phyloP scores from a whole-genome alignment of 2,113 vertebrate genomes.

The Phaethon lepturus region DNA sequence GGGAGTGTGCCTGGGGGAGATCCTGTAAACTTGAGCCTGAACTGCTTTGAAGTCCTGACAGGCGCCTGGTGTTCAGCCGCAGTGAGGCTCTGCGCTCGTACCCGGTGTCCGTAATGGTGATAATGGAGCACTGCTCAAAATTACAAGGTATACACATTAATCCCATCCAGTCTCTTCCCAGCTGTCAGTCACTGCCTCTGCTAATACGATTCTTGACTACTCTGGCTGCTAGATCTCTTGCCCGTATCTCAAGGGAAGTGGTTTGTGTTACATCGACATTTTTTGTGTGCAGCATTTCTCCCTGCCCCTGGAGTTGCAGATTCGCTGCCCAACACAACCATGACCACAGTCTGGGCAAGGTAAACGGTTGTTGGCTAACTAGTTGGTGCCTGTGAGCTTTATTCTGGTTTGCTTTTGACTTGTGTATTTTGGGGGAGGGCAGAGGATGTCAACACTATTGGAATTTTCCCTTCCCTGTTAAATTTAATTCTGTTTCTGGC shows the following conservation, averaged over 20 bases:
- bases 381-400: not conserved
- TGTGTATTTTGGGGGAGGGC: not conserved
- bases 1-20: no score
- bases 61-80: accelerated
- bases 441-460: not conserved
- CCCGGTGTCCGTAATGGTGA: not conserved
- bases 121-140: not conserved
- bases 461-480: not conserved
- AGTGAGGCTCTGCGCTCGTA: not conserved
- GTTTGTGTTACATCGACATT: accelerated
- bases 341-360: not conserved
- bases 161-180: not conserved
- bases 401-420: not conserved
- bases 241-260: not conserved
- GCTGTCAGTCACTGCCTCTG: not conserved
- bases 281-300: accelerated
- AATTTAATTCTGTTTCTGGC: accelerated
- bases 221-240: not conserved
- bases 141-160: accelerated
- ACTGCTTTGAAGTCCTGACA: not conserved
- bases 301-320: not conserved
- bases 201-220: not conserved
- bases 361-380: accelerated
- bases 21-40: not conserved
- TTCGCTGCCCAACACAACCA: not conserved